Evolutionary conservation across 2,113 vertebrate genomes (phyloP).

Genomic region (Anolis sagrei): DNA sequence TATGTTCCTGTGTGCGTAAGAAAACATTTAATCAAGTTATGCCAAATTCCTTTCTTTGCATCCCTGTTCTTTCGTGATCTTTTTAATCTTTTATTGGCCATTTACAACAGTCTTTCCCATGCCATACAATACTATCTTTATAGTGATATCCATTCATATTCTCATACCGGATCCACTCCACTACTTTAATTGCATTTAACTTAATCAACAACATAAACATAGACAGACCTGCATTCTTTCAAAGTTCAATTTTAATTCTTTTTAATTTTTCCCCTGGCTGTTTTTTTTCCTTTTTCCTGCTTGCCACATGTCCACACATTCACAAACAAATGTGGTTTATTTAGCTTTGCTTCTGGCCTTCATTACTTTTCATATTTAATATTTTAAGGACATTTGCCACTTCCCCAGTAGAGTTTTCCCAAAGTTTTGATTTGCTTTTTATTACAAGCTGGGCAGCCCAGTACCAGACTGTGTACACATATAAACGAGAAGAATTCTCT

Average conservation of each 20-base stretch:
- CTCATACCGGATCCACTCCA: slow-evolving; percentile 20
- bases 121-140: slow-evolving; percentile 16
- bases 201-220: slow-evolving; percentile 61
- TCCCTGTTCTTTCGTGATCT: slow-evolving; percentile 32
- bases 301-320: slow-evolving; percentile 21
- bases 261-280: slow-evolving; percentile 36
- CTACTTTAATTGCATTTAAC: slow-evolving; percentile 47
- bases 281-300: background rate
- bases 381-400: slow-evolving; percentile 63
- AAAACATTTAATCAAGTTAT: slow-evolving; percentile 33
- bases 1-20: background rate
- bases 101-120: slow-evolving; percentile 29
- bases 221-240: slow-evolving; percentile 51
- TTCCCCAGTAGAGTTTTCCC: slow-evolving; percentile 69
- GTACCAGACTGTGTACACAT: slow-evolving; percentile 73
- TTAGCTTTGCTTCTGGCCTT: slow-evolving; percentile 33
- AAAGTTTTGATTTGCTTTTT: slow-evolving; percentile 79
- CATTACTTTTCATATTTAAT: slow-evolving; percentile 63
- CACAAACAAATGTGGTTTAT: slow-evolving; percentile 54
- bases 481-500: slow-evolving; percentile 76
- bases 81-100: background rate
- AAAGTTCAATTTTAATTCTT: slow-evolving; percentile 49
- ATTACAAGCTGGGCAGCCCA: slow-evolving; percentile 71
- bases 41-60: slow-evolving; percentile 21
- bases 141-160: slow-evolving; percentile 37